These are phyloP conservation scores for Metalampra italica DNA, from an alignment of 2,888 invertebrate species.

Conservation along the genomic window DNA sequence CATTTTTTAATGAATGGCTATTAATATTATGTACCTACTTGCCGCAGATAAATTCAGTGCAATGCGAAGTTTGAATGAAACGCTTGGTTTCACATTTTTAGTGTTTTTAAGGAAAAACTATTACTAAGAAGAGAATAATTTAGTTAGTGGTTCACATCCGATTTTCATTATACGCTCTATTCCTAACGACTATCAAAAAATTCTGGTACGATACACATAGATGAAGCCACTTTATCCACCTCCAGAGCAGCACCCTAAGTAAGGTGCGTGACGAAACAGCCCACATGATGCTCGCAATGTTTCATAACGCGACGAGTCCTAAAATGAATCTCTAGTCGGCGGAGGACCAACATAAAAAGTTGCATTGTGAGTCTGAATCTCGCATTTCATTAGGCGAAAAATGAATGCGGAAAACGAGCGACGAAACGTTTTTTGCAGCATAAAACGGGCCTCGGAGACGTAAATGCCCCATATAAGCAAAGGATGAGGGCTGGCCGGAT, in stretches of 20 bases:
- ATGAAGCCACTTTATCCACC: no score
- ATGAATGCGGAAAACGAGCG: constrained; percentile 58
- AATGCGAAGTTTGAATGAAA: no score
- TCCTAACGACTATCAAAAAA: no score
- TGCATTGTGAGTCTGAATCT: constrained; percentile 46
- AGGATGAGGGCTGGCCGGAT: constrained; percentile 32
- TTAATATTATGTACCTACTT: no score
- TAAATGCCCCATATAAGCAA: constrained; percentile 37
- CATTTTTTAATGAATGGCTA: no score
- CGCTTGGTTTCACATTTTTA: no score
- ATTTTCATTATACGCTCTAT: no score
- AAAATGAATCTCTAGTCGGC: constrained; percentile 44
- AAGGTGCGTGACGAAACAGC: constrained; percentile 32
- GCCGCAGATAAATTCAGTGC: no score
- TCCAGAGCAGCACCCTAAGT: not conserved
- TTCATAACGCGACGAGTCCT: constrained; percentile 56
- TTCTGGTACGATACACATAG: no score
- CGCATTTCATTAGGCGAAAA: constrained; percentile 63
- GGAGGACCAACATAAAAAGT: constrained; percentile 58
- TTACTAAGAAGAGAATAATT: no score
- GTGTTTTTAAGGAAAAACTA: no score
- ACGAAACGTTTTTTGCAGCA: constrained; percentile 34
- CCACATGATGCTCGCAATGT: constrained; percentile 47
- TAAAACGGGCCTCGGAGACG: constrained; percentile 32
- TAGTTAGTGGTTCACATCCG: no score